Base-by-base conservation (phyloP, 2,888 invertebrate species). In the Pediacus dermestoides region DNA sequence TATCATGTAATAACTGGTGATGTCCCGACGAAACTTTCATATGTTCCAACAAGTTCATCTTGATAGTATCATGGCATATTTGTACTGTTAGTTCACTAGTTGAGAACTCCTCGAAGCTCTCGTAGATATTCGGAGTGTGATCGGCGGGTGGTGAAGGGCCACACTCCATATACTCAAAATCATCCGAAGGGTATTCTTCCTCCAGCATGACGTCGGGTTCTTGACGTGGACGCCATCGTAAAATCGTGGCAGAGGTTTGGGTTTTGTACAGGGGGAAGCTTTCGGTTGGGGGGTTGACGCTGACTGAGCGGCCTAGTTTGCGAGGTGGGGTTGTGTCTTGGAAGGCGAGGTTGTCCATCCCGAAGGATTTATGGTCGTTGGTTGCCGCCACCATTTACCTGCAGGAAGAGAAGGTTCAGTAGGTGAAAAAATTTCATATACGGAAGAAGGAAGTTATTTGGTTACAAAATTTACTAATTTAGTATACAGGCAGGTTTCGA, bases 131-230 rank as follows among this genome's bases (percentile, higher is more conserved):
- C 51, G 85, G 83, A 27, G 85, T 84, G 68, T 85, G 85, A 67
- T 88, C 87, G 40, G 85, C 82, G 16, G 86, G 86, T 4, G 86
- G 86, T 10, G 86, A 84, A 22, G 83, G 83, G 39, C 86, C 86
- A 56, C 82, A 84, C 65, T 85, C 84, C 75, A 86, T 83, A 67
- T 82, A 85, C 67, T 82, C 82, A 66, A 82, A 81, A 68, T 82
- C 82, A 28, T 76, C 78, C 55, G 81, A 77, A 44, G 82, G 80
- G 62, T 76, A 78, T 62, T 81, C 81, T 46, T 82, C 76, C 61
- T 82, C 82, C 54, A 82, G 74, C 66, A 79, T 60, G 23, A 61
- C 59, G 40, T 66, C 66, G 8, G 67, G 65, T 37, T 68, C 66
- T 55, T 58, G 6, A 6, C 54, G 55, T 10, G 53, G 42, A 14